These are phyloP conservation scores for Esperia sulphurella DNA, from an alignment of 2,888 invertebrate species.

Conservation along the genomic window DNA sequence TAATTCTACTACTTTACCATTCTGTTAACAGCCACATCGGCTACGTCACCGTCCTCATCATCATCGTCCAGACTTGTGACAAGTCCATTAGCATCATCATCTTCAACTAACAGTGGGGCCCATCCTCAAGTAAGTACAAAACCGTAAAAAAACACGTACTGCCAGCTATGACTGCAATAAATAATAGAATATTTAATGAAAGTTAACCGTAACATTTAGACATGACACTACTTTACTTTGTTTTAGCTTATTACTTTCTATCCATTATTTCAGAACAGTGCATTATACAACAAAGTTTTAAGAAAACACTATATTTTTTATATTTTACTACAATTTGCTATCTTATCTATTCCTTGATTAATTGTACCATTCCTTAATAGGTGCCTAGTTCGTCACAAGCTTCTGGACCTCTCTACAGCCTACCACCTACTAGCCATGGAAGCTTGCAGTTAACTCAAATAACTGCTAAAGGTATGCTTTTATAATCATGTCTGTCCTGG, in stretches of 20 bases:
- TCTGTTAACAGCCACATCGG: slow-evolving; percentile 30
- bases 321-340: no score
- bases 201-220: no score
- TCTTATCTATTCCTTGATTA: no score
- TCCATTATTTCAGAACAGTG: no score
- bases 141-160: no score
- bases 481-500: not conserved
- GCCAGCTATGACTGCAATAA: not conserved
- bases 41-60: slow-evolving; percentile 54
- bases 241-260: no score
- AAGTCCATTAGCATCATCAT: slow-evolving; percentile 54
- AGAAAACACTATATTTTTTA: no score
- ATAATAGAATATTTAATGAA: no score
- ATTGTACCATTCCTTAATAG: slow-evolving; percentile 23
- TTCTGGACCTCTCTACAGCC: slow-evolving; percentile 57
- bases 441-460: slow-evolving; percentile 54
- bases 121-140: slow-evolving; percentile 62
- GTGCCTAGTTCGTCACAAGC: slow-evolving; percentile 61
- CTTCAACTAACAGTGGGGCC: slow-evolving; percentile 52
- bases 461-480: slow-evolving; percentile 55
- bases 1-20: no score
- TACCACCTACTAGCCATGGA: slow-evolving; percentile 61
- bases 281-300: no score
- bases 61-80: slow-evolving; percentile 55
- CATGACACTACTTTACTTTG: no score